Evolutionary conservation across 1,140 invertebrate genomes (phyloP).

Genomic region (Apocrypta bakeri): DNA sequence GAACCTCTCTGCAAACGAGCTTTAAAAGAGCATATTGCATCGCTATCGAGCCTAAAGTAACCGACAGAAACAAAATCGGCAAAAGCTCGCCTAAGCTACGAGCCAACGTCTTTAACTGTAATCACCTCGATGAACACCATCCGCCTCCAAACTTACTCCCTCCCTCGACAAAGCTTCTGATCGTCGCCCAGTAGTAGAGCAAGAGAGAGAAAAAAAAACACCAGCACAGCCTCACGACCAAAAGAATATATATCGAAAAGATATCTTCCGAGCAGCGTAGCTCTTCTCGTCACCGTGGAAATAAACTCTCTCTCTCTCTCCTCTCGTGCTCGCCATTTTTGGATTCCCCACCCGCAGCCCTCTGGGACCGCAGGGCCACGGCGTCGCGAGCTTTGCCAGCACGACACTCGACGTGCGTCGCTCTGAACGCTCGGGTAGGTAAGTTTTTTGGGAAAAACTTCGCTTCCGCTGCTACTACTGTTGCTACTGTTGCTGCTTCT

Average conservation of each 20-base stretch:
- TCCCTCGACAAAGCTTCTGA: too few species aligned
- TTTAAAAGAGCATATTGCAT: too few species aligned
- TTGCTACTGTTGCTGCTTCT: neutral
- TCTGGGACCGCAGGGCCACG: constrained; percentile 50
- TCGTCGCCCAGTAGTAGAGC: neutral
- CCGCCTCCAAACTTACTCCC: too few species aligned
- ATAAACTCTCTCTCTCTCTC: constrained; percentile 19
- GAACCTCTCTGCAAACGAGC: too few species aligned
- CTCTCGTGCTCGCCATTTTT: constrained; percentile 71
- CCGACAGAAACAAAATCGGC: too few species aligned
- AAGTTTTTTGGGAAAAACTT: constrained; percentile 60
- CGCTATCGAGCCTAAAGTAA: too few species aligned
- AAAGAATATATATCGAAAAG: neutral
- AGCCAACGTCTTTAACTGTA: too few species aligned
- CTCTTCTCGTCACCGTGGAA: neutral
- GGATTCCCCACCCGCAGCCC: constrained; percentile 70
- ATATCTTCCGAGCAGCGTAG: neutral
- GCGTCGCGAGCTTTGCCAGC: constrained; percentile 56
- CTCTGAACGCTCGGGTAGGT: constrained; percentile 71
- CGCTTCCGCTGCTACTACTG: neutral
- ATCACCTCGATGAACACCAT: too few species aligned
- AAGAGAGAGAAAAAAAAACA: constrained; percentile 2
- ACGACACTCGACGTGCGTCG: constrained; percentile 70
- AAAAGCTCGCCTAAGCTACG: too few species aligned
- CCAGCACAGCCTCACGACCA: neutral